Evolutionary conservation across 2,888 invertebrate species (phyloP), one percentile per base, ranked within the genome.

Genomic region (Andrena camellia): DNA sequence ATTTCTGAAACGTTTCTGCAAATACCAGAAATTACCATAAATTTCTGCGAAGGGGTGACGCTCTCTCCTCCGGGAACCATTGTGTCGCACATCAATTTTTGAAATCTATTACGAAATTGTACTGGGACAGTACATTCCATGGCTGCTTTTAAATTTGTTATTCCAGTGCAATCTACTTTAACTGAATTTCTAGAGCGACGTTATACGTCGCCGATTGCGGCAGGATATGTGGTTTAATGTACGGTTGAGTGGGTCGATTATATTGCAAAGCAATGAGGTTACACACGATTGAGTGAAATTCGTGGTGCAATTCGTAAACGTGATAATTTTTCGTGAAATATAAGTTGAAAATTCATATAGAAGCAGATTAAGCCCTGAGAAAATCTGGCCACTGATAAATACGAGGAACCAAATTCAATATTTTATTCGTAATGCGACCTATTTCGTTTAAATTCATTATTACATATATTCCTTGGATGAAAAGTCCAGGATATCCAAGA

Each of bases 11-110:
- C 52, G 71, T 62, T n/a, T n/a, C n/a, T n/a, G n/a, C n/a, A n/a
- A n/a, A n/a, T n/a, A n/a, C n/a, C n/a, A n/a, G n/a, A n/a, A n/a
- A n/a, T n/a, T n/a, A n/a, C n/a, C n/a, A n/a, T n/a, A n/a, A n/a
- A n/a, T n/a, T n/a, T n/a, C 50, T 54, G 59, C 48, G 29, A 63
- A 54, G 10, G 26, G 8, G n/a, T 4, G 17, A 0, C 7, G 48
- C 13, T 10, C 59, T 48, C 67, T 78, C 80, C 79, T 71, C 57
- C 66, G 80, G 80, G 80, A 54, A 62, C 79, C 80, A 78, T 71
- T 78, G 60, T 80, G 20, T 48, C 20, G 31, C 35, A 13, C 54
- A 48, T 71, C 79, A 48, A 71, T 71, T 78, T 80, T 71, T 48
- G 29, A 29, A 29, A 29, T 29, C 29, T 42, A 10, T 48, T 20